Base-by-base conservation (phyloP, 2,888 invertebrate genomes). In the Trissonchulus latispiculum region DNA sequence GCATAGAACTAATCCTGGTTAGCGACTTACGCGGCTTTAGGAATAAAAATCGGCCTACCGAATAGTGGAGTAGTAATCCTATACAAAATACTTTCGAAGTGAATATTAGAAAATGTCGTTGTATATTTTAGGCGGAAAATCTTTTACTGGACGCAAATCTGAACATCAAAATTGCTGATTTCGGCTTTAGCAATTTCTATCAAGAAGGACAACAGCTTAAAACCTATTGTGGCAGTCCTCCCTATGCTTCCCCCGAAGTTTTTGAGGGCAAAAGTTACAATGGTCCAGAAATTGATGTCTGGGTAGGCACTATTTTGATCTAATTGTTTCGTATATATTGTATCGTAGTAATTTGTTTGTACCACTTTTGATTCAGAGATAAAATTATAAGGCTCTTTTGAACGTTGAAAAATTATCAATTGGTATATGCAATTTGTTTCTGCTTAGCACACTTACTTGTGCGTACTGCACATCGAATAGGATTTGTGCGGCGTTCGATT, bases 171-270 rank as follows among this genome's bases (percentile, higher is more conserved):
- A 92, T 96, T 78, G 81, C 81, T 37, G 96, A 97, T 86, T 97
- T 97, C 85, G 96, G 96, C 73, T 97, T 97, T 87, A 94, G 94
- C 81, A 96, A 96, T 86, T 93, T 92, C 86, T 96, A 90, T 85
- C 90, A 90, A 74, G 88, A 90, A 2, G 92, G 91, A 1, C 91
- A 92, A 79, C 87, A 92, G 75, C 85, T 97, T 76, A 91, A 92
- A 72, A 96, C 96, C 48, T 97, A 95, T 93, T 97, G 96, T 83
- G 96, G 96, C 0, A 93, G 93, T n/a, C 95, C 95, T 0, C 71
- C 73, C 3, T 93, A 93, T 84, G 95, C 95, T 37, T 95, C 95
- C 18, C 95, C 95, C 0, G 95, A 96, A 86, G 93, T 96, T 70
- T 97, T 96, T 85, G 92, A 94, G 81, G 96, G 95, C 61, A 94